A percentile compares a stretch with the other conserved stretches of the same genome.
Evolutionary conservation across 2,113 vertebrate species (phyloP).

Genomic region (zebrafish (Danio rerio)): DNA sequence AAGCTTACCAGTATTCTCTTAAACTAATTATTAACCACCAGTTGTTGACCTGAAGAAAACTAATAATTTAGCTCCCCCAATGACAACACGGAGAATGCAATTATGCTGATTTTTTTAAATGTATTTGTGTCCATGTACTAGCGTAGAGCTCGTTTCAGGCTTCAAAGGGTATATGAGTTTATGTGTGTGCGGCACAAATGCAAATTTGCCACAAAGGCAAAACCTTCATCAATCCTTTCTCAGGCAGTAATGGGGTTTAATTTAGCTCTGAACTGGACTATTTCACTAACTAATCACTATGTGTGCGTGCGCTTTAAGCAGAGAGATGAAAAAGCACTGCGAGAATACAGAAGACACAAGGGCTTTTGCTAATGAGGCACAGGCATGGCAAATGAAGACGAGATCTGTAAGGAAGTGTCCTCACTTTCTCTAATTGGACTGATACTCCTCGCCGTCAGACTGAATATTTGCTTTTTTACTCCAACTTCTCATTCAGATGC

Average conservation of each 20-base stretch:
- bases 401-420: constrained; percentile 35
- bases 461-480: constrained; percentile 26
- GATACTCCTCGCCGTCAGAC: not conserved
- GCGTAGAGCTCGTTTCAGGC: not conserved
- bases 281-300: constrained; percentile 35
- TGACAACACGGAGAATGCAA: not conserved
- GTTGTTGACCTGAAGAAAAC: not conserved
- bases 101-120: not conserved
- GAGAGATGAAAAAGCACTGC: constrained; percentile 37
- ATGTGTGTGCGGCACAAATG: not conserved
- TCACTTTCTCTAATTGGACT: constrained; percentile 41
- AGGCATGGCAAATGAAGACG: constrained; percentile 41
- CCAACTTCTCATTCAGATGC: not conserved
- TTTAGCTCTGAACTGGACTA: constrained; percentile 39
- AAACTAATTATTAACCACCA: not conserved
- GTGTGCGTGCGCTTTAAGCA: not conserved
- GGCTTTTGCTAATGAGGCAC: constrained; percentile 45
- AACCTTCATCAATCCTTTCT: constrained; percentile 40
- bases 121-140: not conserved
- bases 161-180: constrained; percentile 1
- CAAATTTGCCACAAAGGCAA: constrained; percentile 14
- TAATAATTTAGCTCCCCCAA: not conserved
- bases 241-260: constrained; percentile 34
- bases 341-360: constrained; percentile 38
- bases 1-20: not conserved